Evolutionary conservation across 2,888 invertebrate genomes (phyloP).

Genomic region (Orchesella flavescens): DNA sequence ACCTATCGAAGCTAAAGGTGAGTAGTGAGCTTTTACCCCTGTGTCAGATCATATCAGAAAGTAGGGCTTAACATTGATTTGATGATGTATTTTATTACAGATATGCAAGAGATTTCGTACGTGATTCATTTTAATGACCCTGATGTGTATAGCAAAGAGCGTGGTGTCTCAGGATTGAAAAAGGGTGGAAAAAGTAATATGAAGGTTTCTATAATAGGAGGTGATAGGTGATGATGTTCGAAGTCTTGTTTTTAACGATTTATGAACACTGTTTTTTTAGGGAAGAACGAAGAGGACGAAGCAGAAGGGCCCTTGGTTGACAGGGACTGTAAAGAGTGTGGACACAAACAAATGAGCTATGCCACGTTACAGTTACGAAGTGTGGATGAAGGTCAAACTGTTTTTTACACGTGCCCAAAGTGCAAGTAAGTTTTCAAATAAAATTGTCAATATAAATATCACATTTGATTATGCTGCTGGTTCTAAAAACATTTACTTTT

Average conservation of each 20-base stretch:
- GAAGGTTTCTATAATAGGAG: not conserved
- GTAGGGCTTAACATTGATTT: not conserved
- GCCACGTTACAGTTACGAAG: slow-evolving; percentile 95
- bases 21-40: not conserved
- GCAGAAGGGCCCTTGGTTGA: slow-evolving; percentile 88
- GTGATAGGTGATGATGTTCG: too few species aligned
- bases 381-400: slow-evolving; percentile 99
- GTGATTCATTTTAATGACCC: slow-evolving; percentile 83
- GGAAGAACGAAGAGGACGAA: slow-evolving; percentile 73
- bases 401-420: slow-evolving; percentile 95
- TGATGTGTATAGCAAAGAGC: slow-evolving; percentile 74
- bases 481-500: too few species aligned
- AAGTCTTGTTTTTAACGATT: too few species aligned
- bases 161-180: not conserved
- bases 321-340: slow-evolving; percentile 89
- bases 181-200: slow-evolving; percentile 39
- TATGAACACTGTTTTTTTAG: too few species aligned
- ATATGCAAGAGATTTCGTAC: slow-evolving; percentile 80
- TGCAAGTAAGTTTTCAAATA: slow-evolving; percentile 83
- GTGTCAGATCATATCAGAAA: not conserved
- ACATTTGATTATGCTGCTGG: too few species aligned
- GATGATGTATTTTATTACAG: slow-evolving; percentile 75
- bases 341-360: slow-evolving; percentile 93
- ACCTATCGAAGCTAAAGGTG: slow-evolving; percentile 48
- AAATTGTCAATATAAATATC: too few species aligned